Base-by-base conservation (phyloP, 2,113 vertebrate species). In the Neodontobutis hainanensis region DNA sequence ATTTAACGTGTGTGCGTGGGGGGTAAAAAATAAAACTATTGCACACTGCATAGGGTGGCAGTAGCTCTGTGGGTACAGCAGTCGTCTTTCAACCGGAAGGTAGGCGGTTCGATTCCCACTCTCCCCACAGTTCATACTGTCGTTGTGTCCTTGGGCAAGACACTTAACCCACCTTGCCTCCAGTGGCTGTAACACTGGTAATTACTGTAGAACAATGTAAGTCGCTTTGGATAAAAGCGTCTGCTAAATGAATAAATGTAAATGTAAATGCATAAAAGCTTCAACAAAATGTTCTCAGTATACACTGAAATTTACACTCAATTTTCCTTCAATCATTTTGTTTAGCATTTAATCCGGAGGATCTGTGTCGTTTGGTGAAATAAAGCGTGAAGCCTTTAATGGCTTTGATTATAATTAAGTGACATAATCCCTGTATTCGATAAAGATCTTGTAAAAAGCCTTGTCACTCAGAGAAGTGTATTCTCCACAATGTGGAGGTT, bases 391-490 rank as follows among this genome's bases (percentile, higher is more conserved):
- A 71, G 71, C 68, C 81, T 80, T 84, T 80, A 86, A 82, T 78
- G 77, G 66, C 81, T 78, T 70, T 78, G 56, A 70, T 83, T 81
- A 56, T 85, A 87, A 87, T 84, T 87, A 85, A 77, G 68, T 84
- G 78, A 87, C 76, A 88, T 86, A 87, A 90, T 89, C 83, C 78
- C 67, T 75, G 84, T 78, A 81, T 86, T 83, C 61, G 86, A 90
- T 65, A 86, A 83, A 83, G 86, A 90, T 86, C 85, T 85, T 57
- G 57, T 38, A 71, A 82, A 87, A 82, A 82, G 65, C 75, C 80
- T 77, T 40, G 64, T 83, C 79, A 81, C 76, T 70, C 53, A 78
- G 61, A 62, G 65, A 69, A 62, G 80, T 71, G 60, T 70, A 34
- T 87, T 87, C 75, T 68, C 79, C 73, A 73, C 83, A 65, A 85